A percentile compares a stretch with the other conserved stretches of the same genome.
Conservation (phyloP, 2,113 vertebrate genomes). For the Myiagra hebetior region DNA sequence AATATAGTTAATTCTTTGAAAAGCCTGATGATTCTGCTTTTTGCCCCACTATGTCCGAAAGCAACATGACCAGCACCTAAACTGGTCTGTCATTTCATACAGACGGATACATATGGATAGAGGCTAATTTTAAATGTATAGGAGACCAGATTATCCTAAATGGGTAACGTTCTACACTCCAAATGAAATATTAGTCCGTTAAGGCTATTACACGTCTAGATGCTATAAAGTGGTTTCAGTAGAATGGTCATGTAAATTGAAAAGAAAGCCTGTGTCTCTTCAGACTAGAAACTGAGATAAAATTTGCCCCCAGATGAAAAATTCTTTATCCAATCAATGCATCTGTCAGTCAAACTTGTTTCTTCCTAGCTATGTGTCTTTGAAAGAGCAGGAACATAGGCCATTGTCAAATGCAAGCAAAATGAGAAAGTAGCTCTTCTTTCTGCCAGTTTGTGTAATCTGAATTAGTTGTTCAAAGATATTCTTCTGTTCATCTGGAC, state of each 20-base stretch:
- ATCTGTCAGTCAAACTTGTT: slow-evolving; percentile 34
- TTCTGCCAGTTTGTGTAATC: neutral
- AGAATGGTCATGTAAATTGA: slow-evolving; percentile 59
- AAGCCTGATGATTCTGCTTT: neutral
- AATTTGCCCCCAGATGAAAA: slow-evolving; percentile 59
- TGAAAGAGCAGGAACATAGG: neutral
- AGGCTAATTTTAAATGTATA: slow-evolving; percentile 2
- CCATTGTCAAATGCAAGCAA: slow-evolving; percentile 14
- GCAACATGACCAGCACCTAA: neutral
- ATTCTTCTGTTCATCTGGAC: neutral
- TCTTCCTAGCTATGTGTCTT: slow-evolving; percentile 8
- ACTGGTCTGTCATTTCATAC: neutral
- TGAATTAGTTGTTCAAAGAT: neutral
- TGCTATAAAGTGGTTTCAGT: slow-evolving; percentile 30
- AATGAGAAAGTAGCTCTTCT: neutral
- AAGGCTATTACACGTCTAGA: slow-evolving; percentile 24
- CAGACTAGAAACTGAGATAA: slow-evolving; percentile 52
- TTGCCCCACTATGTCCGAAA: neutral
- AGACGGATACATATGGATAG: neutral
- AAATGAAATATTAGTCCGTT: slow-evolving; percentile 37
- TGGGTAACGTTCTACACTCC: slow-evolving; percentile 49
- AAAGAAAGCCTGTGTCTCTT: slow-evolving; percentile 62
- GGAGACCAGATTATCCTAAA: slow-evolving; percentile 47
- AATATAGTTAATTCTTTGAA: neutral
- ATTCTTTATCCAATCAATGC: slow-evolving; percentile 36